Base-by-base conservation (phyloP, 1,140 invertebrate genomes). In the Zaprionus nigranus region DNA sequence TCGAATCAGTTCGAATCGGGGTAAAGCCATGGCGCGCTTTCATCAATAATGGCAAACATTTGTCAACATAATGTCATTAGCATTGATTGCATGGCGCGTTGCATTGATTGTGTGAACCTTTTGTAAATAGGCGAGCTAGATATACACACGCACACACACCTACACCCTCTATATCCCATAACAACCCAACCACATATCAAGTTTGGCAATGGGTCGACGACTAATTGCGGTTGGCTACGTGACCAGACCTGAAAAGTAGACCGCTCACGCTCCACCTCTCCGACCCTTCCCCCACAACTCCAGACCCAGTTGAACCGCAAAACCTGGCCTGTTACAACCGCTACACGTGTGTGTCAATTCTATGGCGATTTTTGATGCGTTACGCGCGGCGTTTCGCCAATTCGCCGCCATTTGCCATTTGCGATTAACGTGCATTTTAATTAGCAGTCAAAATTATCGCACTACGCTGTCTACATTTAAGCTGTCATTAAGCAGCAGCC, bases 11-110 rank as follows among this genome's bases (percentile, higher is more conserved):
- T 67, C 38, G 67, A 71, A 60, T 61, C 26, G 63, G 51, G 62
- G n/a, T 46, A 64, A 43, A 59, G 62, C 58, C 68, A 58, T 46
- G n/a, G 56, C 46, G 72, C 75, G 81, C 75, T 90, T 84, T 81
- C 85, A 90, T 90, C 85, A 88, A 88, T 90, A 85, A 85, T 90
- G 73, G 85, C 81, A 81, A 85, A 88, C 85, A 90, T 90, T 90
- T 90, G 85, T 90, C 85, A 90, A 88, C 78, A 84, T 88, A 90
- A 90, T 90, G 85, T 90, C 85, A 90, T 90, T 90, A 90, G 83
- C 85, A 90, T 90, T 90, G 85, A 90, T 90, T 90, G 85, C 85
- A 81, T 90, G 90, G 81, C 81, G 67, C 75, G 68, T 65, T 53
- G 72, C 78, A 81, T 80, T 90, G 84, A 88, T 90, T 88, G 86